A percentile compares a stretch with the other conserved stretches of the same genome.
Conservation (phyloP, 2,888 invertebrate genomes). For the Serripes groenlandicus region DNA sequence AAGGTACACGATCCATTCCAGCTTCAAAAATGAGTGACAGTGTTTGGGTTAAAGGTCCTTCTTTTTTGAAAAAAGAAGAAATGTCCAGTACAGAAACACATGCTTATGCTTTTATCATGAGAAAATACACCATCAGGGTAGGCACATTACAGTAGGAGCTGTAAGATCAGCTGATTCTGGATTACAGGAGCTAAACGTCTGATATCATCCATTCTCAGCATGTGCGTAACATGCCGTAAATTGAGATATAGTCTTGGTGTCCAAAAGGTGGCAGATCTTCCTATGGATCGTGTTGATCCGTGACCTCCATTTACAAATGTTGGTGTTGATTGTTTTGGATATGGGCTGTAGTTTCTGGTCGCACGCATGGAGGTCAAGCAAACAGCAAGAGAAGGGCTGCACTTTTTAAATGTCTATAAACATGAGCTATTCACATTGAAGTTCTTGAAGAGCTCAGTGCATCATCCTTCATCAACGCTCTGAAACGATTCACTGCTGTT, state of each 20-base stretch:
- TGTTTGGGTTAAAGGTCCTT: not conserved
- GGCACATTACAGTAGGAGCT: not conserved
- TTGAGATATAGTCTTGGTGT: too few species aligned
- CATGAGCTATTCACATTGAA: conserved; percentile 53
- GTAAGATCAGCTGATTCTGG: not conserved
- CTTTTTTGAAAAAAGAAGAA: not conserved
- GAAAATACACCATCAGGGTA: not conserved
- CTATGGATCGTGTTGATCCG: not conserved
- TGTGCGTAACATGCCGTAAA: too few species aligned
- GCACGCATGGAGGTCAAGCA: too few species aligned
- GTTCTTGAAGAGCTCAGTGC: conserved; percentile 51
- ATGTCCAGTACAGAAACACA: not conserved
- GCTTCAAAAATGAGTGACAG: not conserved
- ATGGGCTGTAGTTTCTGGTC: too few species aligned
- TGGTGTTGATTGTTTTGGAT: too few species aligned
- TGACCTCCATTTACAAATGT: not conserved
- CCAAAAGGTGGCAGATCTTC: too few species aligned
- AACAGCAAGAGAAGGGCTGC: too few species aligned
- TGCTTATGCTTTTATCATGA: not conserved
- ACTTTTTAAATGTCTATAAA: not conserved
- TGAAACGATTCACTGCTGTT: conserved; percentile 22
- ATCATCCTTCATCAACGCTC: conserved; percentile 31
- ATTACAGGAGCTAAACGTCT: not conserved
- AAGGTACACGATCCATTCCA: not conserved
- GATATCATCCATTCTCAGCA: not conserved